Percentiles rank a stretch among this genome's conserved stretches.
Evolutionary conservation across 2,113 vertebrate genomes (phyloP).

Genomic region (Aegypius monachus): DNA sequence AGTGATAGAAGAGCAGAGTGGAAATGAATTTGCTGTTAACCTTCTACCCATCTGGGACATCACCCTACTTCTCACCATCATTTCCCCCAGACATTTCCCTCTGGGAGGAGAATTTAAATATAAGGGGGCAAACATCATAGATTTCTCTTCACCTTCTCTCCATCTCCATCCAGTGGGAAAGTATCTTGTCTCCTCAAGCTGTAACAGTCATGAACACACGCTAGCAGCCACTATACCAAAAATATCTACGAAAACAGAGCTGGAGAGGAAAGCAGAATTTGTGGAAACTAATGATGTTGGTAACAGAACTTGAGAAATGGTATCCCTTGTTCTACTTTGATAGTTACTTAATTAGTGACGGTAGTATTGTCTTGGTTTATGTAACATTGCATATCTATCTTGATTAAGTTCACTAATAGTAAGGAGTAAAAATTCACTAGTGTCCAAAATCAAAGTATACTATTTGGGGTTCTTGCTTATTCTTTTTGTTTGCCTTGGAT

Average conservation of each 20-base stretch:
- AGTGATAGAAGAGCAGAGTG: not conserved
- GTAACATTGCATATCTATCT: not conserved
- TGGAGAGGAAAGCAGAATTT: not conserved
- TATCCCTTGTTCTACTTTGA: not conserved
- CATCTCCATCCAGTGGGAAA: not conserved
- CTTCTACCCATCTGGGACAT: not conserved
- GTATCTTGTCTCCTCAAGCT: not conserved
- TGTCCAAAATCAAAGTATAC: not conserved
- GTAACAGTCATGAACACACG: fast-evolving
- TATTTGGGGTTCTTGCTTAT: not conserved
- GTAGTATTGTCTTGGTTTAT: not conserved
- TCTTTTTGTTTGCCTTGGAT: not conserved
- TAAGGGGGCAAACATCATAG: not conserved
- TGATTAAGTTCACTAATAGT: not conserved
- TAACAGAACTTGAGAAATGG: not conserved
- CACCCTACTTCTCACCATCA: not conserved
- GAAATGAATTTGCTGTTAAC: not conserved
- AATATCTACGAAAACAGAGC: not conserved
- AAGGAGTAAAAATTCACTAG: not conserved
- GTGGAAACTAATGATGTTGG: not conserved
- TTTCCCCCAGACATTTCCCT: not conserved
- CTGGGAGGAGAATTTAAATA: not conserved
- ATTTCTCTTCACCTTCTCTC: not conserved
- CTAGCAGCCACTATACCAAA: not conserved
- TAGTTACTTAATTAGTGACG: not conserved